Evolutionary conservation across 1,140 invertebrate species (phyloP).

Genomic region (Drosophila tani): DNA sequence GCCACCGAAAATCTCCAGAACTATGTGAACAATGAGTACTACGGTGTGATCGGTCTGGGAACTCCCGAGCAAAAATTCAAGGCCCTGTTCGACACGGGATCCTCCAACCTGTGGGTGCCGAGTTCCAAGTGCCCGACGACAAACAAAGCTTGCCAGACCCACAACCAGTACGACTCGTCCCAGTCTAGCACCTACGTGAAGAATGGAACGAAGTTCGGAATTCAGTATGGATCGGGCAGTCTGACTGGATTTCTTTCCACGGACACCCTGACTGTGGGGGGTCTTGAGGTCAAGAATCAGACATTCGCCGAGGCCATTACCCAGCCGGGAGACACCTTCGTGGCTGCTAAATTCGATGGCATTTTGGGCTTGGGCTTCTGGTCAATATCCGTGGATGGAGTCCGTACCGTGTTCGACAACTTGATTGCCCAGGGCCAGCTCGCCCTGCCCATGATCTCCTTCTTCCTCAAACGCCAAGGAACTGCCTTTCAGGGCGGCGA

Average conservation of each 20-base stretch:
- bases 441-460: conserved; percentile 94
- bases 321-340: conserved; percentile 94
- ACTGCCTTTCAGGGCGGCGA: conserved; percentile 59
- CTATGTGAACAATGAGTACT: conserved; percentile 97
- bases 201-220: conserved; percentile 95
- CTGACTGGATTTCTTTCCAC: conserved; percentile 96
- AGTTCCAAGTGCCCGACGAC: conserved; percentile 92
- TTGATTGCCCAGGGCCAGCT: conserved; percentile 95
- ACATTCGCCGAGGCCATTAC: conserved; percentile 98
- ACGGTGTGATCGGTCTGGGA: conserved; percentile 96
- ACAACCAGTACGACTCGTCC: conserved; percentile 93
- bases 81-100: conserved; percentile 99
- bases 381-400: conserved; percentile 94
- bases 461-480: conserved; percentile 88
- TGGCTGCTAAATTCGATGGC: conserved; percentile 97
- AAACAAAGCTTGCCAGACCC: conserved; percentile 92
- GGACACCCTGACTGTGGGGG: conserved; percentile 90
- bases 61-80: conserved; percentile 96
- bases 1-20: conserved; percentile 21
- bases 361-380: conserved; percentile 96
- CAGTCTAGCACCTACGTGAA: conserved; percentile 92
- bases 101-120: conserved; percentile 99
- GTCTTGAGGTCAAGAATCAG: conserved; percentile 90
- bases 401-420: conserved; percentile 96
- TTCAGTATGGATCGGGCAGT: conserved; percentile 97